Evolutionary conservation across 2,888 invertebrate genomes (phyloP).

Genomic region (Eupithecia centaureata): DNA sequence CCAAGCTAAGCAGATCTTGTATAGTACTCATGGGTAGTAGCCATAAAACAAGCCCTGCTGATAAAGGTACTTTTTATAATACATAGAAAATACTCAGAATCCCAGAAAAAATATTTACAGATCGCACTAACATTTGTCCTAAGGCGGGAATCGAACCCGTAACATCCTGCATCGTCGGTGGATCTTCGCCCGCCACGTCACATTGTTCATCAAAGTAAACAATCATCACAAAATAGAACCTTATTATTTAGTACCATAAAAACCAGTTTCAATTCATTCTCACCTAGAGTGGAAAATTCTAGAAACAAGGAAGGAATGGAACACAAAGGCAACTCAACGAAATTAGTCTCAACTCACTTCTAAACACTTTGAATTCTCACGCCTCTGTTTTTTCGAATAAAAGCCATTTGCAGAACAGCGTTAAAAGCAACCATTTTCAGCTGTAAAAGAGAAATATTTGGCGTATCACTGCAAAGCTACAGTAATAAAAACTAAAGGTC

Average conservation of each 20-base stretch:
- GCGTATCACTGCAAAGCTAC: conserved; percentile 18
- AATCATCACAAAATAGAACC: neutral
- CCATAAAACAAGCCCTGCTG: too few relatives aligned
- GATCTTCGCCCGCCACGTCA: too few relatives aligned
- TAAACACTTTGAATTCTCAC: conserved; percentile 53
- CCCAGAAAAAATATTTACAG: too few relatives aligned
- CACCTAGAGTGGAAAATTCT: conserved; percentile 7
- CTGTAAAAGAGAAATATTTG: conserved; percentile 35
- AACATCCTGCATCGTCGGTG: too few relatives aligned
- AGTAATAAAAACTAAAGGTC: conserved; percentile 2
- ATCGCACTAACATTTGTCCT: too few relatives aligned
- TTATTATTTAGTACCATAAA: neutral
- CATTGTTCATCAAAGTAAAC: too few relatives aligned
- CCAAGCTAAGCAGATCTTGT: too few relatives aligned
- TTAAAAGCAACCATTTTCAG: conserved; percentile 54
- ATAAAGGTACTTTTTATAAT: too few relatives aligned
- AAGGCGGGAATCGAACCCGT: too few relatives aligned
- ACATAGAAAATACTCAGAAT: too few relatives aligned
- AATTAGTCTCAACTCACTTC: conserved; percentile 52
- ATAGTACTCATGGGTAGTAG: too few relatives aligned
- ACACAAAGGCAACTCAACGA: conserved; percentile 49
- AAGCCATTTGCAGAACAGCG: conserved; percentile 48
- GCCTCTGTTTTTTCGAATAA: conserved; percentile 50
- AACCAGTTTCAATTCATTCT: neutral
- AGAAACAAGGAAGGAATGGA: conserved; percentile 41